Percentiles rank a stretch among this genome's conserved stretches.
phyloP scores from a whole-genome alignment of 2,797 vertebrate species.

The Peromyscus nudipes region DNA sequence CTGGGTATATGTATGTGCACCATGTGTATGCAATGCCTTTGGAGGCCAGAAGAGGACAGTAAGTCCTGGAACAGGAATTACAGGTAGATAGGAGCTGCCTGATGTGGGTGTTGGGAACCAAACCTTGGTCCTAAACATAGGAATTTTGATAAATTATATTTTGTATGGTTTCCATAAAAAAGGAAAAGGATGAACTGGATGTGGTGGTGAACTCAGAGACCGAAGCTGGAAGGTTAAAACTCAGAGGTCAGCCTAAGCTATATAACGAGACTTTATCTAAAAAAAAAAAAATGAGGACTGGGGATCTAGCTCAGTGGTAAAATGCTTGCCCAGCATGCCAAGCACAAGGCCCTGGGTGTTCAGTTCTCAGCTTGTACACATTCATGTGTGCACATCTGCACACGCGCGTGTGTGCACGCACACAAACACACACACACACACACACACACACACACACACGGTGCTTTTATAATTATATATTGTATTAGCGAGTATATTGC shows the following conservation, averaged over 20 bases:
- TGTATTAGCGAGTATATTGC: neutral
- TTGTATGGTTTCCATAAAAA: conserved; percentile 25
- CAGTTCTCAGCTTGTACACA: neutral
- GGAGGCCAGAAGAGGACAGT: neutral
- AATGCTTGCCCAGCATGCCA: no score
- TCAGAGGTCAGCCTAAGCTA: neutral
- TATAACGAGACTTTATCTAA: neutral
- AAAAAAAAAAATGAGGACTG: neutral
- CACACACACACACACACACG: neutral
- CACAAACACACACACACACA: neutral
- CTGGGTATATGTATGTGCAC: neutral
- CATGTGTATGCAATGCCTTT: neutral
- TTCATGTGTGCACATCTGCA: no score
- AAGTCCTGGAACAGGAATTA: neutral
- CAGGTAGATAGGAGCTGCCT: neutral
- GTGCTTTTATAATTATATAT: conserved; percentile 4
- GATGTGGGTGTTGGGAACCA: neutral
- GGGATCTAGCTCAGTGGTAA: neutral
- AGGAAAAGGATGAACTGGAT: neutral
- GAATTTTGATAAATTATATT: neutral
- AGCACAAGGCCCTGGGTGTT: neutral
- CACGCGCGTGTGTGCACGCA: neutral
- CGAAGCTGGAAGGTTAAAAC: neutral
- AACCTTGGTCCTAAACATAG: neutral
- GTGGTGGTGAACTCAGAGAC: neutral